Base-by-base conservation (phyloP, 2,888 invertebrate species). In the Dynastes grantii region DNA sequence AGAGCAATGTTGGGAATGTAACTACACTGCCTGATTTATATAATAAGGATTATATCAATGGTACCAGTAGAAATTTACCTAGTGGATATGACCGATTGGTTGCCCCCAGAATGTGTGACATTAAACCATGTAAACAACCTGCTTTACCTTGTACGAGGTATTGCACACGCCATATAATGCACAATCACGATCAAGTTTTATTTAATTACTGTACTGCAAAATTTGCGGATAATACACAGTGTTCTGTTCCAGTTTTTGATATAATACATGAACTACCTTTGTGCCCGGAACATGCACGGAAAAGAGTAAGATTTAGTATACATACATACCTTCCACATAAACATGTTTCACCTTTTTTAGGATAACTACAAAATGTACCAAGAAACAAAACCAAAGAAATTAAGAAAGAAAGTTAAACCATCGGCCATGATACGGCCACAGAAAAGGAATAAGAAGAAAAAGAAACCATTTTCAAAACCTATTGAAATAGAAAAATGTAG, bases 241-340 rank as follows among this genome's bases (percentile, higher is more conserved):
- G 95, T 88, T 93, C 94, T 85, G 91, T 93, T 82, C 95, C 95
- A 64, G 94, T 95, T 70, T 94, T 95, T 84, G 95, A 95, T 89
- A 92, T 95, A 79, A 91, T 91, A 68, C 94, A 95, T 85, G 94
- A 96, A 87, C 91, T 96, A 86, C 96, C 97, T 67, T 90, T 97
- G 6, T 98, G 97, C 87, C 91, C 93, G 6, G 95, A 95, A 85
- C 97, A 98, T 88, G 95, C 95, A 0, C 92, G 95, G 89, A 95
- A 95, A 88, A 90, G 95, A 88, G 94, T 93, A 85, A 87, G 90
- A 85, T 77, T 37, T 49, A 16, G 2, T 29, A 11, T 2, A n/a
- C 11, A 2, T 64, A 64, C 32, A 2, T 32, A 32, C 32, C 32
- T 32, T 1, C 37, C 11, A 40, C 9, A 67, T 67, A 64, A 80